Conservation (phyloP, 1,140 invertebrate species). For the Uloborus diversus region DNA sequence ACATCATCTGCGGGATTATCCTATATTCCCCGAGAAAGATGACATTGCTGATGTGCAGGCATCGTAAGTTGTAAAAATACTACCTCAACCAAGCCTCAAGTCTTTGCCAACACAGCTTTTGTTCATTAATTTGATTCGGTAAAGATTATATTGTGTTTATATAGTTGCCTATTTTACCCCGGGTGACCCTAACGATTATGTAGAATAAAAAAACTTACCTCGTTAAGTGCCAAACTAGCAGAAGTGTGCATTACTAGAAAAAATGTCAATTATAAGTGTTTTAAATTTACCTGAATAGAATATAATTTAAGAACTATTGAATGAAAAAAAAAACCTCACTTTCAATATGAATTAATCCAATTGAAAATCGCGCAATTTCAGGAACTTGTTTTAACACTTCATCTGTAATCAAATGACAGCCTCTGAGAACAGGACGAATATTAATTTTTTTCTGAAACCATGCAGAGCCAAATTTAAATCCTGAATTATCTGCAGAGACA, state of each 20-base stretch:
- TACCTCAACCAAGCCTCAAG: too few relatives aligned
- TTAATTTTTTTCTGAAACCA: conserved; percentile 98
- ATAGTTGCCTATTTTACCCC: too few relatives aligned
- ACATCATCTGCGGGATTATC: too few relatives aligned
- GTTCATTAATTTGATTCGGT: too few relatives aligned
- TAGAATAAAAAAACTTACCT: conserved; percentile 65
- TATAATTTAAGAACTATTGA: neutral
- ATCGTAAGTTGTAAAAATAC: too few relatives aligned
- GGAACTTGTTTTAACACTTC: conserved; percentile 93
- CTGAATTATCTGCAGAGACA: conserved; percentile 33
- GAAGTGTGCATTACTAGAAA: conserved; percentile 95
- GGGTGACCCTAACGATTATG: too few relatives aligned
- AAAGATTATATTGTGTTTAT: too few relatives aligned
- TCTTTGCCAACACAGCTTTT: too few relatives aligned
- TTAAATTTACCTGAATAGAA: neutral
- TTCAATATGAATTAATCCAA: conserved; percentile 94
- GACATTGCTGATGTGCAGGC: too few relatives aligned
- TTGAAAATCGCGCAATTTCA: conserved; percentile 89
- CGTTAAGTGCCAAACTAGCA: conserved; percentile 94
- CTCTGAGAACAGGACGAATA: conserved; percentile 90
- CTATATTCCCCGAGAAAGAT: too few relatives aligned
- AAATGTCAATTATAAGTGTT: conserved; percentile 31
- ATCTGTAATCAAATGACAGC: conserved; percentile 93
- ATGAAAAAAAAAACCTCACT: conserved; percentile 73
- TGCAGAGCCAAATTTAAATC: conserved; percentile 69